Evolutionary conservation across 2,797 vertebrate genomes (phyloP).

Genomic region (Nannoperca obscura): DNA sequence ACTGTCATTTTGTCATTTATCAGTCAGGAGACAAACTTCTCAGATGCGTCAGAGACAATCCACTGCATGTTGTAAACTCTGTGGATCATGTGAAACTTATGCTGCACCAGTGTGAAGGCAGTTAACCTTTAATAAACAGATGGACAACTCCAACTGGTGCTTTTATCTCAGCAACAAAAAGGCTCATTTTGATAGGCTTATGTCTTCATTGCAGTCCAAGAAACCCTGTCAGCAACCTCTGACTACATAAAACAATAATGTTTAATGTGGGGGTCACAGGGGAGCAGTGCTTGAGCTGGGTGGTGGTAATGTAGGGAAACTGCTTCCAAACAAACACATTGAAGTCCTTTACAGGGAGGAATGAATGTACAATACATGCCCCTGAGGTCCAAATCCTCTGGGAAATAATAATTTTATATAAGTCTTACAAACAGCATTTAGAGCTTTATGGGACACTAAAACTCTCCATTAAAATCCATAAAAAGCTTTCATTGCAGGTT

Average conservation of each 20-base stretch:
- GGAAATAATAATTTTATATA: conserved; percentile 63
- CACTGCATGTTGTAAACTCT: conserved; percentile 53
- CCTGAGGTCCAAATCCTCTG: conserved; percentile 51
- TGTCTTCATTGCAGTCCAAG: conserved; percentile 29
- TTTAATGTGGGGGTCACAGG: conserved; percentile 56
- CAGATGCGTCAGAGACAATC: conserved; percentile 51
- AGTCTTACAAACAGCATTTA: conserved; percentile 58
- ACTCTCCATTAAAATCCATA: conserved; percentile 54
- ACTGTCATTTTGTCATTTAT: conserved; percentile 46
- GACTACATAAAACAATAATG: conserved; percentile 53
- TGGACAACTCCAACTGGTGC: conserved; percentile 90
- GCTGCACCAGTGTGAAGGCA: conserved; percentile 88
- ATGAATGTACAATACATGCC: conserved; percentile 53
- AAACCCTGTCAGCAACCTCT: conserved; percentile 46
- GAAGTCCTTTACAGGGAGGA: conserved; percentile 39
- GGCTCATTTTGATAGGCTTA: conserved; percentile 19
- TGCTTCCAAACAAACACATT: conserved; percentile 51
- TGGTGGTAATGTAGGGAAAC: conserved; percentile 41
- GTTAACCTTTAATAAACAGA: conserved; percentile 95
- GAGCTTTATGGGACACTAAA: conserved; percentile 64
- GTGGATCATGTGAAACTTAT: conserved; percentile 83
- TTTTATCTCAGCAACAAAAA: conserved; percentile 46
- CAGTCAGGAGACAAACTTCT: conserved; percentile 52
- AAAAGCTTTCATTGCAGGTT: conserved; percentile 50
- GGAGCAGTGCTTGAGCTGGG: conserved; percentile 56